A percentile compares a stretch with the other conserved stretches of the same genome.
Conservation (phyloP, 2,888 invertebrate species). For the Drosophila greeni region DNA sequence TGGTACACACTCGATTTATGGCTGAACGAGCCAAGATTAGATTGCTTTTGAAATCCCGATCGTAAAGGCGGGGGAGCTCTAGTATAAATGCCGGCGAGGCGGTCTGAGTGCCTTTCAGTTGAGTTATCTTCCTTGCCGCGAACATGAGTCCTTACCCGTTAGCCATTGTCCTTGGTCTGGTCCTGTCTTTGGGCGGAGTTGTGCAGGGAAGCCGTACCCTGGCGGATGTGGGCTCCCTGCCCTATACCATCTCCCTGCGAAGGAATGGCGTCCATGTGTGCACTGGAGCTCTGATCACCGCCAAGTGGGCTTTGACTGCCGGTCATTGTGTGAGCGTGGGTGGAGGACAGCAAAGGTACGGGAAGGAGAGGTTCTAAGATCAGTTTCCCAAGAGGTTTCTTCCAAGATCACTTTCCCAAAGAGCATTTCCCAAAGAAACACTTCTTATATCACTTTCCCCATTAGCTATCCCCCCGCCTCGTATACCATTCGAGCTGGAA, state of each 20-base stretch:
- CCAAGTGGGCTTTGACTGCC: conserved; percentile 65
- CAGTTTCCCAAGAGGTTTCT: too few relatives aligned
- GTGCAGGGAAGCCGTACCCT: conserved; percentile 60
- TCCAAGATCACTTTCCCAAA: too few relatives aligned
- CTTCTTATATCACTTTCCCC: background rate
- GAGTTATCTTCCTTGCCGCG: background rate
- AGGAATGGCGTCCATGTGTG: conserved; percentile 63
- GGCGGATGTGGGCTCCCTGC: conserved; percentile 75
- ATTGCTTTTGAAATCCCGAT: conserved; percentile 33
- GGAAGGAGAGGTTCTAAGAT: too few relatives aligned
- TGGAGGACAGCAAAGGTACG: conserved; percentile 53
- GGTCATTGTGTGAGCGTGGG: conserved; percentile 73
- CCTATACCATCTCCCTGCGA: conserved; percentile 77
- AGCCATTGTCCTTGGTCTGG: conserved; percentile 3
- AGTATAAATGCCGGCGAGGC: conserved; percentile 47
- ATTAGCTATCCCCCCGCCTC: conserved; percentile 62
- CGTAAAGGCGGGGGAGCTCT: conserved; percentile 37
- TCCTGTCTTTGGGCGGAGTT: conserved; percentile 37
- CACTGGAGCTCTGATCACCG: conserved; percentile 66
- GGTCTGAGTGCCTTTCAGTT: conserved; percentile 20
- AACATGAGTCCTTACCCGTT: conserved; percentile 18
- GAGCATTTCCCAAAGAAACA: too few relatives aligned
- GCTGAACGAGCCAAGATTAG: conserved; percentile 43
- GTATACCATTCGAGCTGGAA: conserved; percentile 75
- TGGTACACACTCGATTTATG: conserved; percentile 18